Evolutionary conservation across 2,888 invertebrate genomes (phyloP).

Genomic region (Pseudanteris insignis): DNA sequence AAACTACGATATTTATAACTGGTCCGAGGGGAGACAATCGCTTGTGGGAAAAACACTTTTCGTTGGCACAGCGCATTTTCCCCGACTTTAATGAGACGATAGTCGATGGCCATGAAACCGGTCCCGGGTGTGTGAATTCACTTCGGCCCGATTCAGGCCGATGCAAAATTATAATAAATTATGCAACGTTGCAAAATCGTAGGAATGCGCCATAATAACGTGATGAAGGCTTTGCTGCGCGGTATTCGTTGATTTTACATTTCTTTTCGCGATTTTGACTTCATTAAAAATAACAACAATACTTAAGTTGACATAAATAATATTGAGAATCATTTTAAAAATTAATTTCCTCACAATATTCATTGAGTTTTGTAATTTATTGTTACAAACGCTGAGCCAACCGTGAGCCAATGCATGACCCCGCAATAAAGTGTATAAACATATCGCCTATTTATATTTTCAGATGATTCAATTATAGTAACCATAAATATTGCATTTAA

Average conservation of each 20-base stretch:
- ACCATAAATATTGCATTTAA: too few species aligned
- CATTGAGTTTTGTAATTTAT: too few species aligned
- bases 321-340: too few species aligned
- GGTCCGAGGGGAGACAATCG: background rate
- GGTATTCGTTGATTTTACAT: slow-evolving; percentile 12
- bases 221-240: slow-evolving; percentile 22
- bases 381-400: too few species aligned
- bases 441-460: too few species aligned
- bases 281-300: too few species aligned
- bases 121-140: slow-evolving; percentile 24
- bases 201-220: slow-evolving; percentile 25
- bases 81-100: background rate
- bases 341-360: too few species aligned
- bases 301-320: too few species aligned
- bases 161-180: slow-evolving; percentile 38
- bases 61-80: background rate
- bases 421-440: too few species aligned
- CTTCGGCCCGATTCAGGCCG: slow-evolving; percentile 9
- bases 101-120: slow-evolving; percentile 25
- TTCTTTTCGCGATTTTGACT: slow-evolving; percentile 2
- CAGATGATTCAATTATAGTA: too few species aligned
- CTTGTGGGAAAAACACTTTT: background rate
- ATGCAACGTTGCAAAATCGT: slow-evolving; percentile 40
- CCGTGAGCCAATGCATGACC: too few species aligned
- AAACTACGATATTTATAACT: background rate